phyloP scores from a whole-genome alignment of 2,113 vertebrate species.

The Equus quagga region DNA sequence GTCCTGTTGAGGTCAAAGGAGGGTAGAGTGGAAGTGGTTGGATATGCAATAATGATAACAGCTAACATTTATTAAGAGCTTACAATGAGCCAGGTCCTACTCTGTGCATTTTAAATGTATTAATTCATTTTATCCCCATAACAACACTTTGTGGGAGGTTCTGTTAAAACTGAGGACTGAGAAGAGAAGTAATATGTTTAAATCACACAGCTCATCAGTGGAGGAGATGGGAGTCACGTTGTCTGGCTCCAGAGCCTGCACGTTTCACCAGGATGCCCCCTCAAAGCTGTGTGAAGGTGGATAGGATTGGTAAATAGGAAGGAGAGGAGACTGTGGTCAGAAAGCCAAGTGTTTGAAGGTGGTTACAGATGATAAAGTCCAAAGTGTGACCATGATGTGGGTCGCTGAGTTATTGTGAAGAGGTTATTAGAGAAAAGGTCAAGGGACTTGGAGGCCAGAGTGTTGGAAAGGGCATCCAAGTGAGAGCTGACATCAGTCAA shows the following conservation, averaged over 20 bases:
- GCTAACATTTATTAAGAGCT: neutral
- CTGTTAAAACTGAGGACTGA: neutral
- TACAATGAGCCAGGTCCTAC: neutral
- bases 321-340: neutral
- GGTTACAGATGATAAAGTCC: neutral
- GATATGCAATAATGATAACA: neutral
- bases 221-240: neutral
- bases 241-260: neutral
- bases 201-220: neutral
- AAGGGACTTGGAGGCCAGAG: neutral
- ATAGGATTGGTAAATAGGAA: neutral
- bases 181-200: neutral
- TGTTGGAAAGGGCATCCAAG: neutral
- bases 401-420: neutral
- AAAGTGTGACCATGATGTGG: neutral
- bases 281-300: neutral
- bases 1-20: neutral
- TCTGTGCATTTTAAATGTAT: neutral
- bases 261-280: neutral
- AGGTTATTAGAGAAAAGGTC: neutral
- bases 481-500: neutral
- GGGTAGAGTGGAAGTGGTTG: neutral
- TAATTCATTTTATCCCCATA: neutral
- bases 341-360: neutral
- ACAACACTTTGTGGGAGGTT: neutral